Evolutionary conservation across 2,888 invertebrate genomes (phyloP), one percentile per base, ranked within the genome.

Genomic region (Parochlus steinenii): DNA sequence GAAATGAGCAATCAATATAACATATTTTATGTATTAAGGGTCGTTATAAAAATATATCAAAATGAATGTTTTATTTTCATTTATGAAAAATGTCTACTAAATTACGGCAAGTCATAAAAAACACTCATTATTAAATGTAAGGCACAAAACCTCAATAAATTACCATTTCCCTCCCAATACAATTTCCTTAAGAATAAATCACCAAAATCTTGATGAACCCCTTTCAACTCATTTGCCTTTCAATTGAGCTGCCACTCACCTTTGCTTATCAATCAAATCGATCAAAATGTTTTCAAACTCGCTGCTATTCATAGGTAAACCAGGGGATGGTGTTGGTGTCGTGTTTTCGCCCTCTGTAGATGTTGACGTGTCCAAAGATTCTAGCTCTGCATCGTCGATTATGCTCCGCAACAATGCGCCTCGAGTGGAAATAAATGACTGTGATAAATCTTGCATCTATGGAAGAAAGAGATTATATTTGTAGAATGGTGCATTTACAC

Each of bases 361-460:
- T 14, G 61, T 62, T 4, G 58, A 59, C 4, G 55, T 54, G 28
- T 59, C 59, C 25, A 59, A 35, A 29, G 53, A 56, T 43, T 64
- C 67, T 37, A 67, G 61, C 32, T 65, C 69, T 31, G 67, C 67
- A 48, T 74, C 74, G 43, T 66, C 69, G 11, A 68, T 55, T n/a
- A n/a, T n/a, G 25, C 64, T 70, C 37, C 69, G 64, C 36, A 64
- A 56, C 22, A 74, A 49, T 6, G 71, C 67, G 44, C 63, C 62
- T 44, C 66, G 67, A 47, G 73, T 69, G 23, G 60, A 53, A 5
- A 67, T 57, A 38, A 74, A 67, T 42, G 74, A 69, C 29, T 61
- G 53, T 3, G 74, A 74, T 45, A 73, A 62, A 49, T 76, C 75
- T 45, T 68, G 64, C 47, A 74, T 61, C 63, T 73, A 52, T 34